Evolutionary conservation across 1,140 invertebrate genomes (phyloP), one percentile per base, ranked within the genome.

Genomic region (Batillaria attramentaria): DNA sequence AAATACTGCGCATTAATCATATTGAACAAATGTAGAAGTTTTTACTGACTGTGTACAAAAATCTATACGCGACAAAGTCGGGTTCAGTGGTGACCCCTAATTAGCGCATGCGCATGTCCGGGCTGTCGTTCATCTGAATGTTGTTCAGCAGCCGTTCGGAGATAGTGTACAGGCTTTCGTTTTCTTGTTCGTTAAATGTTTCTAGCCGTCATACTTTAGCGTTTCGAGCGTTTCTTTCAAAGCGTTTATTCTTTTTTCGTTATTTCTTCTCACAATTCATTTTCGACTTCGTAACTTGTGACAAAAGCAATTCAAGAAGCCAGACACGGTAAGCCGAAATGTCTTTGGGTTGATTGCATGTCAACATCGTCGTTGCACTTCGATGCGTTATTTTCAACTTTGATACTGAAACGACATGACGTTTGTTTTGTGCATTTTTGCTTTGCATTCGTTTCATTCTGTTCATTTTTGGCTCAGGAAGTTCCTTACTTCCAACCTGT

Each of bases 91-190:
- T 75, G 73, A 75, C 73, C 73, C 31, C 42, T 65, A 41, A 80
- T 83, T 50, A 57, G 81, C 81, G 83, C 81, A 81, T 80, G 75
- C 72, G 69, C 60, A 57, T 68, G 81, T 80, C 79, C 79, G 82
- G 82, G 80, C 80, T 80, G 77, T 81, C 80, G 77, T 78, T 35
- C 77, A 77, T 82, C 78, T 83, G 72, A 81, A 84, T 83, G 81
- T 84, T 84, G 83, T 84, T 78, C 83, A 84, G 79, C 81, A 81
- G 79, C 79, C 77, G 81, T 84, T 84, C 83, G 82, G 83, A 84
- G 62, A 77, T 77, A 77, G 66, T 78, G 77, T 78, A 50, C 66
- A 75, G 73, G 65, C 77, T 78, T 80, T 80, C 79, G 79, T 80
- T 80, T 80, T 80, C 73, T 75, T 75, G 73, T 75, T 75, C 73